Base-by-base conservation (phyloP, 35 echinoderm and acorn worm species). In the Diadema setosum region DNA sequence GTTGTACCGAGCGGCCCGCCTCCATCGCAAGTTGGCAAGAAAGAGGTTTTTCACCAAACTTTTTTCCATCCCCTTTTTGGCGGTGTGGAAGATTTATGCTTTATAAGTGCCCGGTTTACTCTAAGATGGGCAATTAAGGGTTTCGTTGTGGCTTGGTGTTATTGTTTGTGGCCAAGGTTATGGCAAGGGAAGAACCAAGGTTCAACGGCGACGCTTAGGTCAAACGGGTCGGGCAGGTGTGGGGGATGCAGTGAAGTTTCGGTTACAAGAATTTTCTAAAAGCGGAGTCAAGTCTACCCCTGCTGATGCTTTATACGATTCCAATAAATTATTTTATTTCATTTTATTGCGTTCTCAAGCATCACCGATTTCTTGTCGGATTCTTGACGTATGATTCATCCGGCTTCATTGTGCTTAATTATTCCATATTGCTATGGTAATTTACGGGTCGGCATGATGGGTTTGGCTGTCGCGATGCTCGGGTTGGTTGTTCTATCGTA, bases 101-200 rank as follows among this genome's bases (percentile, higher is more conserved):
- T 78, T 78, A 41, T 78, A 78, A 78, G 73, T 78, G 73, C 73
- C 37, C 40, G 39, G 73, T 78, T 78, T 78, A 78, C 73, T 18
- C 39, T 78, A 78, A 78, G 73, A 78, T 78, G 73, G 29, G 73
- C 73, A 78, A 78, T 78, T 78, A 78, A 78, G 73, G 73, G 35
- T 21, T 41, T 78, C 73, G 73, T 78, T 78, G 24, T 78, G 73
- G 37, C 73, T 67, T 41, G 44, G 44, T 78, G 73, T 78, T 78
- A 42, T 78, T 78, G 73, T 78, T 78, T 78, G 73, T 36, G 73
- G 73, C 40, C 73, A 44, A 44, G 73, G 73, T 78, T 39, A 78
- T 78, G 14, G 33, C 73, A 41, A 42, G 73, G 44, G 73, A 36
- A 78, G 73, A 36, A 41, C 2, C 40, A 41, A 21, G 35, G 18